A percentile compares a stretch with the other conserved stretches of the same genome.
These are phyloP conservation scores for Cygnus buccinator DNA, from an alignment of 2,113 vertebrate genomes.

Conservation along the genomic window DNA sequence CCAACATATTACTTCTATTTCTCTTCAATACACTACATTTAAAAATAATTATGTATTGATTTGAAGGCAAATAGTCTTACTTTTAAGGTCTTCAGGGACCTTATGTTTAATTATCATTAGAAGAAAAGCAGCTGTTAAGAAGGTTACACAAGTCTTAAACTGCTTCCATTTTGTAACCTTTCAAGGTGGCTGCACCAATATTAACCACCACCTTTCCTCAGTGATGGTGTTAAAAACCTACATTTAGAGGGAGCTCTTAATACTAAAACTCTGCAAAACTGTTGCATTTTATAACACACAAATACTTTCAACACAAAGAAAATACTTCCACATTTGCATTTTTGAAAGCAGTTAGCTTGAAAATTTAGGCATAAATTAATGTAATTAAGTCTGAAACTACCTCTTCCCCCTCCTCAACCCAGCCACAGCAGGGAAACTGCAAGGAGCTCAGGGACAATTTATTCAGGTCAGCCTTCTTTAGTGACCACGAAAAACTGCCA, in stretches of 20 bases:
- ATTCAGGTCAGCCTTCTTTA: background rate
- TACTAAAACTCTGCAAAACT: background rate
- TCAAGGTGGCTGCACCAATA: background rate
- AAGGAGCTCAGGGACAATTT: background rate
- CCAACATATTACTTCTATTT: background rate
- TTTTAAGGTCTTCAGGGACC: background rate
- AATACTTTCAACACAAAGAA: background rate
- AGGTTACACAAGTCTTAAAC: background rate
- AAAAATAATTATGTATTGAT: background rate
- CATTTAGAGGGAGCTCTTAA: background rate
- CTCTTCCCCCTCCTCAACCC: background rate
- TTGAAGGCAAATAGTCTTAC: background rate
- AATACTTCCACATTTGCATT: background rate
- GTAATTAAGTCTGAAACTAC: background rate
- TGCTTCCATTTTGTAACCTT: background rate
- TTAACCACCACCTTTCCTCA: background rate
- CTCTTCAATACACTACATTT: background rate
- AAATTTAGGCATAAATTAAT: background rate
- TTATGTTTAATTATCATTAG: background rate
- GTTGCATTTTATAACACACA: background rate
- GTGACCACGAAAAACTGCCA: background rate
- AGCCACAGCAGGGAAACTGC: background rate
- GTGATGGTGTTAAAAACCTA: background rate
- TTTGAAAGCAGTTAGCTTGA: background rate
- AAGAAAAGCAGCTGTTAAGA: background rate